Conservation (phyloP, 1,140 invertebrate species). For the Pseudomyrmex concolor region DNA sequence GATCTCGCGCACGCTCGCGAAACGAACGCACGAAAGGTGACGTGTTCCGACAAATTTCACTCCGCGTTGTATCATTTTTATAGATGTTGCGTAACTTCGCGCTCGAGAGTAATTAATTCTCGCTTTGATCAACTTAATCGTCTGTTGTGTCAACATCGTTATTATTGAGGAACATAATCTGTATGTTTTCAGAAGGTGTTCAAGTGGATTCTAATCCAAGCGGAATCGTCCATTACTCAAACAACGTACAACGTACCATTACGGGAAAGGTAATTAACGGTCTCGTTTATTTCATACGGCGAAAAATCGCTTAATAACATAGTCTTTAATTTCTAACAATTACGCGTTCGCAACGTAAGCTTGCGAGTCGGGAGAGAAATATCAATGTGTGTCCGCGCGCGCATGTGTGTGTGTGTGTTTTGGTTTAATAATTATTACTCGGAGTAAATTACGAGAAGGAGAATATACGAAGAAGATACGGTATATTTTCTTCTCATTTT, state of each 20-base stretch:
- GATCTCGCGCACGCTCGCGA: background rate
- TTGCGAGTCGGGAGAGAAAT: background rate
- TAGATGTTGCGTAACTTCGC: too few relatives aligned
- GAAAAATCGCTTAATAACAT: conserved; percentile 5
- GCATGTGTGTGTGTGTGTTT: too few relatives aligned
- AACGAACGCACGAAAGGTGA: too few relatives aligned
- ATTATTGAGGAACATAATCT: background rate
- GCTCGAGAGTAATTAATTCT: too few relatives aligned
- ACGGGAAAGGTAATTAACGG: conserved; percentile 57
- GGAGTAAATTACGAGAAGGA: too few relatives aligned
- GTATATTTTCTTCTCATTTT: too few relatives aligned
- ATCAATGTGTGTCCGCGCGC: background rate
- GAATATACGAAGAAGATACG: too few relatives aligned
- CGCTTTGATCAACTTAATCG: too few relatives aligned
- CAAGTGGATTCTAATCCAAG: conserved; percentile 70
- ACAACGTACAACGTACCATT: conserved; percentile 60
- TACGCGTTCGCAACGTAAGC: background rate
- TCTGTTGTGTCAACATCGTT: too few relatives aligned
- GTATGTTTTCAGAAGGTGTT: conserved; percentile 71
- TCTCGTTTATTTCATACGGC: background rate
- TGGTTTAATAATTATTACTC: too few relatives aligned
- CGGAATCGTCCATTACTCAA: conserved; percentile 72
- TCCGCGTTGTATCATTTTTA: too few relatives aligned
- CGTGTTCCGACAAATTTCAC: too few relatives aligned
- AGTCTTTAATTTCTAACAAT: background rate